Conservation (phyloP, 2,888 invertebrate genomes). For the Isotomurus palustris region DNA sequence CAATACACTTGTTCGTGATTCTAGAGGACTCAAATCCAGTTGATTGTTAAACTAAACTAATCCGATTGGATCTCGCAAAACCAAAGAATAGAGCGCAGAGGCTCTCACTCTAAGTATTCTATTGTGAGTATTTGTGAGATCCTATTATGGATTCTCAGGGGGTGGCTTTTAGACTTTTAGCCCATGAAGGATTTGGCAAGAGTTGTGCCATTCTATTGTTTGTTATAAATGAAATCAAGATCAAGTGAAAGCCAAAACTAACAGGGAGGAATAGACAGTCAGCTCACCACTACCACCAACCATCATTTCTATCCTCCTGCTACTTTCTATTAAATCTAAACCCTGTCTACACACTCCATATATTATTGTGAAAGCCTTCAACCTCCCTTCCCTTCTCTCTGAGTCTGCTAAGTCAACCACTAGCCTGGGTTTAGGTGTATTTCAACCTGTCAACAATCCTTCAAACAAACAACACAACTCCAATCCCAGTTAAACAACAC, state of each 20-base stretch:
- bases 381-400: not conserved
- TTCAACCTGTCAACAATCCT: no score
- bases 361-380: not conserved
- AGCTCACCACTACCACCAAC: no score
- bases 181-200: not conserved
- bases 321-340: no score
- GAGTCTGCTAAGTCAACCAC: not conserved
- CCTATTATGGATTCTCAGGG: not conserved
- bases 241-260: constrained; percentile 1
- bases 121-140: no score
- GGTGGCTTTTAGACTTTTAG: not conserved
- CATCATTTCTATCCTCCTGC: no score
- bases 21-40: not conserved
- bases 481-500: no score
- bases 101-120: no score
- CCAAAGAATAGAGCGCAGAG: not conserved
- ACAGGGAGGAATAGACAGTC: not conserved
- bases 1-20: no score
- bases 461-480: no score
- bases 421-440: no score
- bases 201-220: not conserved
- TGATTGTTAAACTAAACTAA: not conserved
- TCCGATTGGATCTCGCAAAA: constrained; percentile 1
- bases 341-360: no score
- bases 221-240: not conserved